Evolutionary conservation across 2,888 invertebrate species (phyloP).

Genomic region (Sinodicranocentrus sp.): DNA sequence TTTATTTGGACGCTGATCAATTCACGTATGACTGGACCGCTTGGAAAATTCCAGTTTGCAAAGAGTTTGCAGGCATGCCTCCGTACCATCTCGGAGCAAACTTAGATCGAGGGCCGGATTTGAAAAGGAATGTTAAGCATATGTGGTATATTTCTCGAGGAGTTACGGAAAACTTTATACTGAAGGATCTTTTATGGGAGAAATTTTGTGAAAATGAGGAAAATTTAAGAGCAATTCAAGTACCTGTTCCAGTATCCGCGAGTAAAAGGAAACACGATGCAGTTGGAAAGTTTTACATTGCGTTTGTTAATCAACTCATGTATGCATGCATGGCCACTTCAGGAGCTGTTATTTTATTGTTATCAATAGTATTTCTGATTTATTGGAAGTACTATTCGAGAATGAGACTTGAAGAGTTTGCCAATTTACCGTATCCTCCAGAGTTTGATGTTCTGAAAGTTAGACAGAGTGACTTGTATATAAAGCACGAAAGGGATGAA

Average conservation of each 20-base stretch:
- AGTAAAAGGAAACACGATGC: neutral
- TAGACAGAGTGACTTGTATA: slow-evolving; percentile 22
- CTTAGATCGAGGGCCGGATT: neutral
- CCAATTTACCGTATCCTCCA: slow-evolving; percentile 35
- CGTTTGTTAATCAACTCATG: slow-evolving; percentile 30
- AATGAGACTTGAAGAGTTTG: slow-evolving; percentile 32
- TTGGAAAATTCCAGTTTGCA: slow-evolving; percentile 41
- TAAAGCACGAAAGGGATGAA: slow-evolving; percentile 3
- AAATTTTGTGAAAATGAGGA: slow-evolving; percentile 3
- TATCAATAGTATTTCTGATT: slow-evolving; percentile 22
- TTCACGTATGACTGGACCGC: slow-evolving; percentile 13
- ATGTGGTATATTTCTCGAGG: slow-evolving; percentile 48
- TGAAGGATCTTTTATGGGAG: slow-evolving; percentile 29
- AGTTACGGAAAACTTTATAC: slow-evolving; percentile 26
- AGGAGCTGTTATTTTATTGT: neutral
- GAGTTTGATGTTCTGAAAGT: slow-evolving; percentile 38
- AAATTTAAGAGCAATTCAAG: neutral
- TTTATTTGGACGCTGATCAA: neutral
- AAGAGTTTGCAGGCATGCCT: neutral
- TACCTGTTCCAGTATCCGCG: neutral
- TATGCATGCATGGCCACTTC: neutral
- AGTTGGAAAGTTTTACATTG: slow-evolving; percentile 31
- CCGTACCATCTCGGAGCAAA: slow-evolving; percentile 18
- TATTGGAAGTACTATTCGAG: slow-evolving; percentile 29
- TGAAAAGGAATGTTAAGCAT: neutral